A percentile compares a stretch with the other conserved stretches of the same genome.
phyloP scores from a whole-genome alignment of 2,113 vertebrate genomes.

The Artemisiospiza belli region DNA sequence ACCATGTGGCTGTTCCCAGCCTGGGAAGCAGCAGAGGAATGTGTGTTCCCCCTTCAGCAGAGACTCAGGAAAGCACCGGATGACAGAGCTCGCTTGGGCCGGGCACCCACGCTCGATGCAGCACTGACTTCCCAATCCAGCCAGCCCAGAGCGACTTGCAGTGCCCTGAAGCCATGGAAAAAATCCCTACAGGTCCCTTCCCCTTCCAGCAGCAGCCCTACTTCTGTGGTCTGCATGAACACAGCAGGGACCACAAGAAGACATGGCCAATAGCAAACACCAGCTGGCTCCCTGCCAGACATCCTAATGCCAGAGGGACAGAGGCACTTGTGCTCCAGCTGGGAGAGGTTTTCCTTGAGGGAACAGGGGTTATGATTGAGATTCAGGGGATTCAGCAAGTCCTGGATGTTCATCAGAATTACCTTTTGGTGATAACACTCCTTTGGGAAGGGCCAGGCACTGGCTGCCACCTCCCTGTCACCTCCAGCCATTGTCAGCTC shows the following conservation, averaged over 20 bases:
- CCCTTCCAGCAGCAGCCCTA: accelerated
- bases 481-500: not conserved
- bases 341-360: not conserved
- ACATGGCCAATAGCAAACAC: not conserved
- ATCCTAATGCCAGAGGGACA: not conserved
- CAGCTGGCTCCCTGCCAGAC: not conserved
- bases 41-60: not conserved
- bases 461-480: not conserved
- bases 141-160: accelerated
- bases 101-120: accelerated
- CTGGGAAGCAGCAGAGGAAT: not conserved
- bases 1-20: not conserved
- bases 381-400: accelerated
- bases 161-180: not conserved
- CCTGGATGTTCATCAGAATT: not conserved
- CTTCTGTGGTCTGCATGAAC: not conserved
- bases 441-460: not conserved
- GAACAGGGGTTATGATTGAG: not conserved
- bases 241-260: not conserved
- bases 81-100: not conserved
- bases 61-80: not conserved
- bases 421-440: not conserved
- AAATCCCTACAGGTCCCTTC: not conserved
- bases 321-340: not conserved
- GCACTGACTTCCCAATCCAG: not conserved